Conservation (phyloP, 2,797 vertebrate genomes). For the Otolemur crassicaudatus region DNA sequence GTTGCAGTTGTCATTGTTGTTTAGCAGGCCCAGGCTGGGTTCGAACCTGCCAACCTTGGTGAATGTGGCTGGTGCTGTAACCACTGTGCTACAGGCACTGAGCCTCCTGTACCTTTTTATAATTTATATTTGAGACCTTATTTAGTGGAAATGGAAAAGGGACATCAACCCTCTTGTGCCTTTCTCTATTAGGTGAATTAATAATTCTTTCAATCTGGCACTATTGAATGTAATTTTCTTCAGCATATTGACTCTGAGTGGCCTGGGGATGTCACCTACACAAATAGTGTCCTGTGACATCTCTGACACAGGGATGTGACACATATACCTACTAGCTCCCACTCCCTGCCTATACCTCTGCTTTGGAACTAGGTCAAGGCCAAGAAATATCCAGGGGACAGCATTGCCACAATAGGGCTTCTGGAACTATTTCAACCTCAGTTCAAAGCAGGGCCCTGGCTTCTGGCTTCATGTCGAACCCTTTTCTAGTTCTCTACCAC, state of each 20-base stretch:
- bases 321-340: too few relatives aligned
- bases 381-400: background rate
- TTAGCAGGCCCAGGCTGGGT: too few relatives aligned
- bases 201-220: background rate
- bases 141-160: background rate
- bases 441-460: background rate
- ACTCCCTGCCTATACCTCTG: fast-evolving
- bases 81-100: too few relatives aligned
- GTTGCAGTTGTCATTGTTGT: too few relatives aligned
- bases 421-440: background rate
- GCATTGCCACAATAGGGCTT: too few relatives aligned
- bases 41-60: too few relatives aligned
- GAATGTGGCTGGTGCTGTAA: too few relatives aligned
- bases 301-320: too few relatives aligned
- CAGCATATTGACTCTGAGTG: fast-evolving
- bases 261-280: background rate
- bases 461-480: background rate
- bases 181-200: background rate
- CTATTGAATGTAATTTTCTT: background rate
- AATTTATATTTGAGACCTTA: background rate
- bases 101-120: background rate
- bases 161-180: background rate
- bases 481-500: background rate
- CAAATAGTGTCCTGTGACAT: background rate
- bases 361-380: background rate